These are phyloP conservation scores for Lampropteryx suffumata DNA, from an alignment of 2,888 invertebrate species.

Conservation along the genomic window DNA sequence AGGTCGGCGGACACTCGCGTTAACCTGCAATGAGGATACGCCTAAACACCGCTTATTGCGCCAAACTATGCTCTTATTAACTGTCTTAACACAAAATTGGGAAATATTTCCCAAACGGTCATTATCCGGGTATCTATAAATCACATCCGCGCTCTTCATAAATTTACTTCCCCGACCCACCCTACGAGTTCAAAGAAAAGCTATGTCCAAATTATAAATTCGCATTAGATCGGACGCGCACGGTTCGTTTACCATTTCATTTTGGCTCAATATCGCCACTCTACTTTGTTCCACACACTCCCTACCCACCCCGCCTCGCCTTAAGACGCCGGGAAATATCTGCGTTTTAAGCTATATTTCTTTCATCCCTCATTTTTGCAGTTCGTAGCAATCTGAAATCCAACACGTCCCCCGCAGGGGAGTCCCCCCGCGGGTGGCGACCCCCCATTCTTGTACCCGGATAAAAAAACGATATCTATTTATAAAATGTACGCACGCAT, in stretches of 20 bases:
- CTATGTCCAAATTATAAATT: conserved; percentile 83
- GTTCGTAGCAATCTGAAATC: conserved; percentile 84
- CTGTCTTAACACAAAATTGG: conserved; percentile 46
- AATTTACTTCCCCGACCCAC: conserved; percentile 66
- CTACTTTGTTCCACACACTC: conserved; percentile 83
- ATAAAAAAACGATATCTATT: conserved; percentile 83
- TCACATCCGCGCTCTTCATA: conserved; percentile 76
- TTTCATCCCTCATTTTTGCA: conserved; percentile 85
- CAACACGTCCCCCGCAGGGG: conserved; percentile 82
- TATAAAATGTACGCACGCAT: conserved; percentile 80
- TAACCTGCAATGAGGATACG: conserved; percentile 81
- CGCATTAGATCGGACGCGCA: conserved; percentile 83
- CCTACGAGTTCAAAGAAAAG: conserved; percentile 80
- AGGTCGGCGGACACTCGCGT: conserved; percentile 80
- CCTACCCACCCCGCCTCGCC: conserved; percentile 64
- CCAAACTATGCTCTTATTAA: conserved; percentile 64
- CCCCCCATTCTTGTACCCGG: conserved; percentile 80
- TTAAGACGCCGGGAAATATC: conserved; percentile 83
- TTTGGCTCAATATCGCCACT: conserved; percentile 83
- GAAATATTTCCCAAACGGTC: conserved; percentile 63
- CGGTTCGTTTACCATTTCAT: conserved; percentile 83
- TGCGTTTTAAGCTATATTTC: conserved; percentile 85
- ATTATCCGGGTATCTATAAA: conserved; percentile 60
- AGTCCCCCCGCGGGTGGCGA: conserved; percentile 69
- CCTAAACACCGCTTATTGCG: conserved; percentile 72